These are phyloP conservation scores for Xenopus petersii DNA, from an alignment of 2,797 vertebrate genomes.

Conservation along the genomic window DNA sequence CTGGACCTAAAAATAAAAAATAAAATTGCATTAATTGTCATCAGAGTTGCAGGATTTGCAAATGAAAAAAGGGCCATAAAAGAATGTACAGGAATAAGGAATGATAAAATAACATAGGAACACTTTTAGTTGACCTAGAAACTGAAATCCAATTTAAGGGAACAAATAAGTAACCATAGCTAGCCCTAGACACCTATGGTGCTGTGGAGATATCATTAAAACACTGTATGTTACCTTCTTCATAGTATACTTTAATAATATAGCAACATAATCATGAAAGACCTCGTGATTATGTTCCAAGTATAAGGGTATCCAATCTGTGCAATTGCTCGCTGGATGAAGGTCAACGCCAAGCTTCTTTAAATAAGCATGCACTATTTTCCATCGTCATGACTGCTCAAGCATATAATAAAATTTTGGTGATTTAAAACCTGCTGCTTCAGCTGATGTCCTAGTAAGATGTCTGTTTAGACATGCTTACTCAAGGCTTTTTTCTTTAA, in stretches of 20 bases:
- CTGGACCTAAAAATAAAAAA: background rate
- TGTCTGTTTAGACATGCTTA: slow-evolving; percentile 23
- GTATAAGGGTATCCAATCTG: slow-evolving; percentile 12
- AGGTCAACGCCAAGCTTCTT: slow-evolving; percentile 32
- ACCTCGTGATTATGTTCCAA: slow-evolving; percentile 24
- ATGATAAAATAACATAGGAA: too few relatives aligned
- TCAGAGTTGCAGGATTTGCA: background rate
- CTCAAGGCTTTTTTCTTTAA: slow-evolving; percentile 6
- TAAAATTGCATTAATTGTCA: background rate
- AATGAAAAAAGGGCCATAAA: background rate
- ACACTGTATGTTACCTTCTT: too few relatives aligned
- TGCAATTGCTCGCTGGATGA: slow-evolving; percentile 24
- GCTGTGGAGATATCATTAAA: too few relatives aligned
- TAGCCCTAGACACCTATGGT: too few relatives aligned
- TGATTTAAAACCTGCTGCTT: slow-evolving; percentile 43
- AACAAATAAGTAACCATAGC: too few relatives aligned
- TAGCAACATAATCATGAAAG: slow-evolving; percentile 20
- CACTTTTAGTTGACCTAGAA: too few relatives aligned
- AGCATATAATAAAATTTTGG: slow-evolving; percentile 49
- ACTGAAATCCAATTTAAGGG: too few relatives aligned
- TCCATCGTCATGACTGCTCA: slow-evolving; percentile 34
- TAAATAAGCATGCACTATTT: slow-evolving; percentile 43
- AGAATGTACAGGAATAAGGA: background rate
- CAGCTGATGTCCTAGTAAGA: slow-evolving; percentile 29
- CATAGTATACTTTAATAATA: slow-evolving; percentile 3